Conservation (phyloP, 2,888 invertebrate genomes). For the Tinea semifulvella region DNA sequence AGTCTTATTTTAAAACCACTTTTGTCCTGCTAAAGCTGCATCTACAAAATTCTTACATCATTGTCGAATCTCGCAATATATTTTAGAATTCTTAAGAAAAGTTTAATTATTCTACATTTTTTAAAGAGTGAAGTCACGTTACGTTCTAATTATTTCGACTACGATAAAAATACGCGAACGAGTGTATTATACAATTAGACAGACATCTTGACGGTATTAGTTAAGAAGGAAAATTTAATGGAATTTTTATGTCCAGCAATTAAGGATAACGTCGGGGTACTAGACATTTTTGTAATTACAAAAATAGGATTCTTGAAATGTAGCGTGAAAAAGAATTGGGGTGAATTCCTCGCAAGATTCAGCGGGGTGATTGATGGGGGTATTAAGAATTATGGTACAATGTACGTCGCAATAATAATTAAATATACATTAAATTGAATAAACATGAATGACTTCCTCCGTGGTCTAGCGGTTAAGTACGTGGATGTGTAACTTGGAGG, state of each 20-base stretch:
- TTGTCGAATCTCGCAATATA: conserved; percentile 41
- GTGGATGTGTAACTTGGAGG: too few relatives aligned
- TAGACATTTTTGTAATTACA: conserved; percentile 68
- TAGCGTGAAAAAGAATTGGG: conserved; percentile 67
- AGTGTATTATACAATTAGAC: conserved; percentile 68
- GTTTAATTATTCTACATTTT: conserved; percentile 57
- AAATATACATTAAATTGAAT: background rate
- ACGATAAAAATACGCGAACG: conserved; percentile 68
- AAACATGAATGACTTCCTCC: too few relatives aligned
- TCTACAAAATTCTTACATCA: too few relatives aligned
- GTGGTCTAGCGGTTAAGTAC: too few relatives aligned
- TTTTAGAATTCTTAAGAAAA: conserved; percentile 49
- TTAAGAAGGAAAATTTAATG: conserved; percentile 69
- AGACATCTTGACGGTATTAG: conserved; percentile 63
- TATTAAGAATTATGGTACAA: conserved; percentile 8
- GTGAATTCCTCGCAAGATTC: conserved; percentile 40
- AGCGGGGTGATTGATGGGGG: conserved; percentile 8
- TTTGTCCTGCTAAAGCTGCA: too few relatives aligned
- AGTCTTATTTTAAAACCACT: too few relatives aligned
- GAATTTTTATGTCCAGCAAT: conserved; percentile 69
- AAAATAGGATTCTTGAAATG: conserved; percentile 68
- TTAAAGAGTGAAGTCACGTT: conserved; percentile 55
- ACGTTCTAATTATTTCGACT: conserved; percentile 65
- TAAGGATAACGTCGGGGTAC: conserved; percentile 66
- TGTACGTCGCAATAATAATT: conserved; percentile 1